These are phyloP conservation scores for Allygus modestus DNA, from an alignment of 2,888 invertebrate genomes.

Conservation along the genomic window DNA sequence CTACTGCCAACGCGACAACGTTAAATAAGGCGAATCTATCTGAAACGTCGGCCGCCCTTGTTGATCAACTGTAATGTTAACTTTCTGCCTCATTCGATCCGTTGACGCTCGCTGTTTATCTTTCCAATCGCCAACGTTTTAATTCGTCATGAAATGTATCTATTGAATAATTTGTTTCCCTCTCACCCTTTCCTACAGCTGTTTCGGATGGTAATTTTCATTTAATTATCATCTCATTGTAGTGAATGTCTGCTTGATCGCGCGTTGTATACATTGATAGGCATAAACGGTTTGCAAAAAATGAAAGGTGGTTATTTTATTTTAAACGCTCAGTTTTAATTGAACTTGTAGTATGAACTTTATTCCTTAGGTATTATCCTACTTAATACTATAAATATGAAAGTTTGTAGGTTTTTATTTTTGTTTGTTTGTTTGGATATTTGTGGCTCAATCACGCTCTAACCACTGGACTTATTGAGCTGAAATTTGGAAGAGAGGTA, in stretches of 20 bases:
- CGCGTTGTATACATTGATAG: not conserved
- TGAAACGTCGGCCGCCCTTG: not conserved
- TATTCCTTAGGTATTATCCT: too few relatives aligned
- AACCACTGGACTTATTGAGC: too few relatives aligned
- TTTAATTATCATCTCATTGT: constrained; percentile 39
- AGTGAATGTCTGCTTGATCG: not conserved
- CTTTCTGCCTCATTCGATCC: constrained; percentile 32
- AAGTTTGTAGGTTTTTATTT: too few relatives aligned
- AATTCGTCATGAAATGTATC: constrained; percentile 34
- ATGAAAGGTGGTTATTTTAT: too few relatives aligned
- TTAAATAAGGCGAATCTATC: not conserved
- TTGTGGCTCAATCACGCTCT: too few relatives aligned
- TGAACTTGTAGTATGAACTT: too few relatives aligned
- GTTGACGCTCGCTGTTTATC: constrained; percentile 35
- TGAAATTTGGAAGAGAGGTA: too few relatives aligned
- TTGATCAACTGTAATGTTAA: constrained; percentile 31
- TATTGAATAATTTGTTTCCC: constrained; percentile 35
- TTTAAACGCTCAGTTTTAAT: too few relatives aligned
- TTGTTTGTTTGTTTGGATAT: too few relatives aligned
- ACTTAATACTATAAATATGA: too few relatives aligned
- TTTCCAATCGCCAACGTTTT: constrained; percentile 33
- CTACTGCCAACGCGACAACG: constrained; percentile 20
- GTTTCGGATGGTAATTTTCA: not conserved
- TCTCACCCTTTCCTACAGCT: not conserved
- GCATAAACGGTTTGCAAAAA: too few relatives aligned